Evolutionary conservation across 2,797 vertebrate genomes (phyloP).

Genomic region (Scomberomorus guttatus): DNA sequence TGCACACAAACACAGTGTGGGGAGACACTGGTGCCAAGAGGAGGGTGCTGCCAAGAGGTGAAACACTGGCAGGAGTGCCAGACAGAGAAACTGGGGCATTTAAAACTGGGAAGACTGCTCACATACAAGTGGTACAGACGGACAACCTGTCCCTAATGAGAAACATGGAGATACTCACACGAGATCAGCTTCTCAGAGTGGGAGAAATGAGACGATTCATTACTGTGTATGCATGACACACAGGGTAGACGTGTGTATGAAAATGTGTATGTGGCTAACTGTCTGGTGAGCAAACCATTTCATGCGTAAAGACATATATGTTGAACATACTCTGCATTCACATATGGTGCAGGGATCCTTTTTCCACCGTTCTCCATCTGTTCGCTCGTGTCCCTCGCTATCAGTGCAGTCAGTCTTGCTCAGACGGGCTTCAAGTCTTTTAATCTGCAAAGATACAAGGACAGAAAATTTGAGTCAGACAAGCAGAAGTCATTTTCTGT

Average conservation of each 20-base stretch:
- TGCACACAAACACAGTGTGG: slow-evolving; percentile 26
- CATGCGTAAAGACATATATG: too few species aligned
- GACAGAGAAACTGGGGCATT: slow-evolving; percentile 36
- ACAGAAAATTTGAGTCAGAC: background rate
- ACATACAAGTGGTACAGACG: background rate
- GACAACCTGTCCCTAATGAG: background rate
- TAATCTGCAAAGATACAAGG: slow-evolving; percentile 87
- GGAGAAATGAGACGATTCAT: too few species aligned
- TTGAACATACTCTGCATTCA: slow-evolving; percentile 92
- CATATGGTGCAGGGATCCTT: slow-evolving; percentile 91
- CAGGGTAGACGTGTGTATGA: background rate
- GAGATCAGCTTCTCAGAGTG: too few species aligned
- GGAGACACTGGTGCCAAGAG: slow-evolving; percentile 25
- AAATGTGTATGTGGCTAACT: background rate
- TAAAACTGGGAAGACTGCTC: slow-evolving; percentile 16
- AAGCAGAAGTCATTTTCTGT: background rate
- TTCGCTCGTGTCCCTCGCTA: slow-evolving; percentile 85
- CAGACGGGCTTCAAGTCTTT: slow-evolving; percentile 94
- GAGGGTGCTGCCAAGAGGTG: slow-evolving; percentile 20
- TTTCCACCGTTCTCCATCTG: slow-evolving; percentile 90
- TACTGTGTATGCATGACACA: too few species aligned
- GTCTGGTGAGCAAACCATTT: too few species aligned
- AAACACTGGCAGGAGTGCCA: slow-evolving; percentile 9
- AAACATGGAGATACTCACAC: background rate
- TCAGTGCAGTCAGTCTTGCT: slow-evolving; percentile 93